Base-by-base conservation (phyloP, 2,888 invertebrate genomes). In the Aquatica leii region DNA sequence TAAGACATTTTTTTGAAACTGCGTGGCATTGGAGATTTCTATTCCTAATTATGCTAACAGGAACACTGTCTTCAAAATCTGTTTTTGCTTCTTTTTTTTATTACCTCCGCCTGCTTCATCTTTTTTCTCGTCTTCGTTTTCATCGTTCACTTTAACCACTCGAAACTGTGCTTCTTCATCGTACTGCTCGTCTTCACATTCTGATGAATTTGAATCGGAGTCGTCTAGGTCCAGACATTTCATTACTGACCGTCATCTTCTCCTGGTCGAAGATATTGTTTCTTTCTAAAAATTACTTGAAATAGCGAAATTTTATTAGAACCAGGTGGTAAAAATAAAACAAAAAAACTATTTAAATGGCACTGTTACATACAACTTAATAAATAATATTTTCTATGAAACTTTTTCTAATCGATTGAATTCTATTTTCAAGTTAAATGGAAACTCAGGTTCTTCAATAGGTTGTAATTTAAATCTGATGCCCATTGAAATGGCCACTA, bases 201-300 rank as follows among this genome's bases (percentile, higher is more conserved):
- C 17, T 17, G 17, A 52, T 18, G 14, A 14, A 12, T 59, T 59
- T 18, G 43, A 20, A 51, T 59, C 59, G 11, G 54, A 59, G 53
- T 9, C 34, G 17, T 58, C 59, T 20, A 40, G 37, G 8, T 63
- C 53, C 12, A 59, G 52, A 12, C 20, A 49, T 24, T 46, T 31
- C 14, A 59, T 41, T 17, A 63, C n/a, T n/a, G n/a, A 37, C 46
- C 54, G 52, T 59, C 63, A 24, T 63, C 59, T 24, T 51, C 49
- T 15, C 59, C 53, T 14, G 34, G 43, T 6, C 35, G 24, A 12
- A 59, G 14, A 53, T 59, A 53, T 6, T 52, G 14, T 49, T 59
- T 63, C 4, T 35, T 37, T n/a, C 62, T 49, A 58, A 59, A 63
- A 40, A 63, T 59, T 21, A 1, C 63, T 59, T 34, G 21, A 59